A percentile compares a stretch with the other conserved stretches of the same genome.
phyloP scores from a whole-genome alignment of 1,140 invertebrate genomes.

The Panagrolaimus sp. region DNA sequence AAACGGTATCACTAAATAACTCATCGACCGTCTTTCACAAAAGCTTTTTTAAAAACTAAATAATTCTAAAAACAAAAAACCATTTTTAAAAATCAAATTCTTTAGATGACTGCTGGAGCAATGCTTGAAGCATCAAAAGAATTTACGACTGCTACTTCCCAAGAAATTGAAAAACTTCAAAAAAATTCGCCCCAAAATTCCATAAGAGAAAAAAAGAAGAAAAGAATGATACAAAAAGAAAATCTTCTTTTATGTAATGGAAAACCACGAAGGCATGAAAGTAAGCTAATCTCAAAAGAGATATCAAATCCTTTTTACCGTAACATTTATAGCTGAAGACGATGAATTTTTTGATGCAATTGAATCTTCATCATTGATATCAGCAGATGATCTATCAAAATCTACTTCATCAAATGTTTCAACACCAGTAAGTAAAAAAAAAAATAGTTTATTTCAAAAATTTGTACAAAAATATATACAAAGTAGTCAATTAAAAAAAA shows the following conservation, averaged over 20 bases:
- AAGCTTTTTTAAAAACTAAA: no score
- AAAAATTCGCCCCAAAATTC: not conserved
- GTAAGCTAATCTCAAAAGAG: not conserved
- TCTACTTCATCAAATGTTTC: no score
- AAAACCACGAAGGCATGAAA: not conserved
- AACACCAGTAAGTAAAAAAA: no score
- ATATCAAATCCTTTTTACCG: not conserved
- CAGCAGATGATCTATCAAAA: not conserved
- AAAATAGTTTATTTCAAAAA: no score
- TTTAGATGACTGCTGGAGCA: slow-evolving; percentile 3
- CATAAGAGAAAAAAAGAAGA: not conserved
- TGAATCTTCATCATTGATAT: not conserved
- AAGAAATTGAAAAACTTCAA: not conserved
- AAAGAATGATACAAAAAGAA: no score
- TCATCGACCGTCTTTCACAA: no score
- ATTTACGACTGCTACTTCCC: not conserved
- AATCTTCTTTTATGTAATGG: not conserved
- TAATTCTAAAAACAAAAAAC: no score
- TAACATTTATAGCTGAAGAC: not conserved
- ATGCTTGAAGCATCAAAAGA: slow-evolving; percentile 1
- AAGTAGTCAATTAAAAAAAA: not conserved
- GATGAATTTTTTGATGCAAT: slow-evolving; percentile 7
- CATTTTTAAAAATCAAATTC: no score
- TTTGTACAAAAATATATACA: no score
- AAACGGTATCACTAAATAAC: no score